phyloP scores from a whole-genome alignment of 2,797 vertebrate genomes.

The Anguilla pacifica region DNA sequence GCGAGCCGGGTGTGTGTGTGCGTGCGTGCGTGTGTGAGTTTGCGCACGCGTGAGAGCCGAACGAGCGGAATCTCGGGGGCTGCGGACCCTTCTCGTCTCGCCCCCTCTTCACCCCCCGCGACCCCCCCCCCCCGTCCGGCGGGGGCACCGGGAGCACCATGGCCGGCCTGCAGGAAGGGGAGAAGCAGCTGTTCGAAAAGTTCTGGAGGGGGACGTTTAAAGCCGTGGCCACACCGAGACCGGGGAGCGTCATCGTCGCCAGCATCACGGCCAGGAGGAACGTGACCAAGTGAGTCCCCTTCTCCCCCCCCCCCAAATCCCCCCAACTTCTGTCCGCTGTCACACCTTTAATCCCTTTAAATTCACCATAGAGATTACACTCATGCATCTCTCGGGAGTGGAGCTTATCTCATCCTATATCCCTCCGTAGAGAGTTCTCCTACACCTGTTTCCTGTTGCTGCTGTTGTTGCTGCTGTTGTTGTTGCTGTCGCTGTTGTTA shows the following conservation, averaged over 20 bases:
- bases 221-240: constrained; percentile 91
- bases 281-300: constrained; percentile 76
- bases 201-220: constrained; percentile 97
- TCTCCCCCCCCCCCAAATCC: not conserved
- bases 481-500: not conserved
- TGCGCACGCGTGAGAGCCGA: not conserved
- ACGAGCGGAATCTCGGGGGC: not conserved
- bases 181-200: constrained; percentile 98
- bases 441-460: constrained; percentile 5
- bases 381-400: not conserved
- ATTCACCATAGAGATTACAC: not conserved
- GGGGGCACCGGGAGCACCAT: constrained; percentile 49
- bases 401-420: not conserved
- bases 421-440: not conserved
- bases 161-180: constrained; percentile 75
- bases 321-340: no score
- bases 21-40: not conserved
- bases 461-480: not conserved
- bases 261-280: constrained; percentile 89
- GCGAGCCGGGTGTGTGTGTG: not conserved
- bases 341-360: not conserved
- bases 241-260: constrained; percentile 90
- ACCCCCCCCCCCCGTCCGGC: not conserved
- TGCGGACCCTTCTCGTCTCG: not conserved
- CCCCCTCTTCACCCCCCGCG: not conserved